These are phyloP conservation scores for Syritta pipiens DNA, from an alignment of 2,888 invertebrate genomes.

Conservation along the genomic window DNA sequence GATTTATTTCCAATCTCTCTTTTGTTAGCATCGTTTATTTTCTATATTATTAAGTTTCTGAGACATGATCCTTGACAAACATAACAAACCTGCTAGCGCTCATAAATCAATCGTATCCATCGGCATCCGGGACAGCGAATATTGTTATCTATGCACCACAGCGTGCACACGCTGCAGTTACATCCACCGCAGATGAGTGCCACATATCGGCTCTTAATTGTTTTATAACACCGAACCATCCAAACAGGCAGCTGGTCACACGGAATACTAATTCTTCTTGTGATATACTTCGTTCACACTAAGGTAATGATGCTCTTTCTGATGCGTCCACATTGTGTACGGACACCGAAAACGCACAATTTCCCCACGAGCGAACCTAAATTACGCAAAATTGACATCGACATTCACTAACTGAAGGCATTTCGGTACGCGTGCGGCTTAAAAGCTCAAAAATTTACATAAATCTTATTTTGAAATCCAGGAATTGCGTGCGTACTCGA, in stretches of 20 bases:
- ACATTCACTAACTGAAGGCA: slow-evolving; percentile 38
- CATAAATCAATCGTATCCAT: background rate
- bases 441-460: slow-evolving; percentile 58
- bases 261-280: slow-evolving; percentile 55
- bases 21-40: too few species aligned
- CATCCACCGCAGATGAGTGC: slow-evolving; percentile 44
- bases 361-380: slow-evolving; percentile 49
- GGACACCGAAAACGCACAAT: slow-evolving; percentile 55
- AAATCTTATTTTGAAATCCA: slow-evolving; percentile 64
- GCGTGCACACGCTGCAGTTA: slow-evolving; percentile 5
- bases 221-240: slow-evolving; percentile 46
- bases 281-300: slow-evolving; percentile 5
- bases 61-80: too few species aligned
- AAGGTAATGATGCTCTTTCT: slow-evolving; percentile 62
- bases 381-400: slow-evolving; percentile 60
- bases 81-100: background rate
- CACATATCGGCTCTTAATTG: slow-evolving; percentile 50
- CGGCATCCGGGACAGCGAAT: slow-evolving; percentile 25
- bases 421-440: slow-evolving; percentile 45
- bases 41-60: too few species aligned
- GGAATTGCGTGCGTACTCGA: slow-evolving; percentile 31
- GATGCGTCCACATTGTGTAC: slow-evolving; percentile 38
- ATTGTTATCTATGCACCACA: slow-evolving; percentile 19
- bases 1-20: too few species aligned
- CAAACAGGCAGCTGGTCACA: slow-evolving; percentile 26